Percentiles rank a stretch among this genome's conserved stretches.
These are phyloP conservation scores for Rhadinocentrus ornatus DNA, from an alignment of 2,797 vertebrate genomes.

Conservation along the genomic window DNA sequence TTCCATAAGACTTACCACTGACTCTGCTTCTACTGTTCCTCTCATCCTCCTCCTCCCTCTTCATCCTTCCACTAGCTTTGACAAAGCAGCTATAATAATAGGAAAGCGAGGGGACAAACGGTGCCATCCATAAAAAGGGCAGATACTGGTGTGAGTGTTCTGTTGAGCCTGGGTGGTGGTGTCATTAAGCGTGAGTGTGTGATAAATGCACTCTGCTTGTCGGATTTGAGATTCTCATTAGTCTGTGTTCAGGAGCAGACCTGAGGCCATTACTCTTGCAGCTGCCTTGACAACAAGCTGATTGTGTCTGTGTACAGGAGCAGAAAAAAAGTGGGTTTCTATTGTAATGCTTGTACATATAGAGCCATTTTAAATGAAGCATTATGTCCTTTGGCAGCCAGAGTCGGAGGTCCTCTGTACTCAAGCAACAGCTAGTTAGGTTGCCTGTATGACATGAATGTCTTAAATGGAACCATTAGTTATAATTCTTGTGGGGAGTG, in stretches of 20 bases:
- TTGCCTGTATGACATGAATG: background rate
- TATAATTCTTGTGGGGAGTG: background rate
- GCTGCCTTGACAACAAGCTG: conserved; percentile 66
- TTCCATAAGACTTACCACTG: conserved; percentile 15
- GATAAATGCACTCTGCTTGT: conserved; percentile 84
- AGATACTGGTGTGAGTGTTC: conserved; percentile 41
- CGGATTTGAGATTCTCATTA: conserved; percentile 85
- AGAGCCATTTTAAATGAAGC: conserved; percentile 9
- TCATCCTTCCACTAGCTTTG: conserved; percentile 37
- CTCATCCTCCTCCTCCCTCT: conserved; percentile 17
- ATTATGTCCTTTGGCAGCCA: background rate
- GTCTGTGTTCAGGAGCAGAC: conserved; percentile 80
- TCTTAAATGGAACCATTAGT: background rate
- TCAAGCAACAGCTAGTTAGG: conserved; percentile 1
- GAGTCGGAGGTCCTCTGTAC: background rate
- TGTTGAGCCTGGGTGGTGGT: conserved; percentile 64
- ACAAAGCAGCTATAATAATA: conserved; percentile 43
- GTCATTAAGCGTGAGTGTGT: conserved; percentile 77
- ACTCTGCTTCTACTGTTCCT: background rate
- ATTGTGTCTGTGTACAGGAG: conserved; percentile 51
- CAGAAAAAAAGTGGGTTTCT: conserved; percentile 14
- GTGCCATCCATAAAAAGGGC: conserved; percentile 57
- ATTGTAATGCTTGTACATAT: conserved; percentile 16
- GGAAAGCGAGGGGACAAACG: conserved; percentile 46
- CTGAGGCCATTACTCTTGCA: conserved; percentile 78